These are phyloP conservation scores for Nebria brevicollis DNA, from an alignment of 2,888 invertebrate species.

Conservation along the genomic window DNA sequence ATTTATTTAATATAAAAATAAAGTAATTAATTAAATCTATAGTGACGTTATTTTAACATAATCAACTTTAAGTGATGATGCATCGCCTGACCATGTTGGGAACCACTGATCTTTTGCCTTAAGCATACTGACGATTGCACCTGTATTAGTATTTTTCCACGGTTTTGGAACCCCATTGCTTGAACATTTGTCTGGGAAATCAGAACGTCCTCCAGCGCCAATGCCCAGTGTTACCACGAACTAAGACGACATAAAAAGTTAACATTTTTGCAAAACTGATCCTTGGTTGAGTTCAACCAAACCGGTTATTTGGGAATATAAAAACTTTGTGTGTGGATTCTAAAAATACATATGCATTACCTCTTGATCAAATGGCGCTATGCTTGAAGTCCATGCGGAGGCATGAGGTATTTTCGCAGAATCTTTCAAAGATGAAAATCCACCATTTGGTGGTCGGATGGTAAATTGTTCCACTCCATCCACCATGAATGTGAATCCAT, in stretches of 20 bases:
- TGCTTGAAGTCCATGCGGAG: constrained; percentile 51
- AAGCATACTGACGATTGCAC: constrained; percentile 72
- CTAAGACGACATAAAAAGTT: constrained; percentile 59
- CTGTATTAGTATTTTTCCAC: constrained; percentile 71
- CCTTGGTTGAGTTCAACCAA: constrained; percentile 6
- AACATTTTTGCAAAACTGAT: background rate
- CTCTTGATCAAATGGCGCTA: constrained; percentile 64
- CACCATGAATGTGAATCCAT: constrained; percentile 57
- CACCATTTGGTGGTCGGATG: constrained; percentile 34
- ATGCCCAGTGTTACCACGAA: constrained; percentile 75
- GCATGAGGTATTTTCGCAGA: constrained; percentile 3
- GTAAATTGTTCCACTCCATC: constrained; percentile 60
- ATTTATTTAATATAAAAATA: constrained; percentile 10
- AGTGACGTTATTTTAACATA: constrained; percentile 65
- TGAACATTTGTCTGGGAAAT: constrained; percentile 70
- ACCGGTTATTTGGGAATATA: too few species aligned
- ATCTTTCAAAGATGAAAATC: constrained; percentile 19
- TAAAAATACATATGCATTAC: constrained; percentile 51
- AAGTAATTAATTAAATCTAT: constrained; percentile 48
- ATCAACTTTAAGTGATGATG: constrained; percentile 63
- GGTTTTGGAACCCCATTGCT: constrained; percentile 67
- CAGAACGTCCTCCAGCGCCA: constrained; percentile 75
- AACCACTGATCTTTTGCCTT: constrained; percentile 67
- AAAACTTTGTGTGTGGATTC: too few species aligned
- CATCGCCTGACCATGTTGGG: constrained; percentile 67